Conservation (phyloP, 2,888 invertebrate species). For the Nycteola revayana region DNA sequence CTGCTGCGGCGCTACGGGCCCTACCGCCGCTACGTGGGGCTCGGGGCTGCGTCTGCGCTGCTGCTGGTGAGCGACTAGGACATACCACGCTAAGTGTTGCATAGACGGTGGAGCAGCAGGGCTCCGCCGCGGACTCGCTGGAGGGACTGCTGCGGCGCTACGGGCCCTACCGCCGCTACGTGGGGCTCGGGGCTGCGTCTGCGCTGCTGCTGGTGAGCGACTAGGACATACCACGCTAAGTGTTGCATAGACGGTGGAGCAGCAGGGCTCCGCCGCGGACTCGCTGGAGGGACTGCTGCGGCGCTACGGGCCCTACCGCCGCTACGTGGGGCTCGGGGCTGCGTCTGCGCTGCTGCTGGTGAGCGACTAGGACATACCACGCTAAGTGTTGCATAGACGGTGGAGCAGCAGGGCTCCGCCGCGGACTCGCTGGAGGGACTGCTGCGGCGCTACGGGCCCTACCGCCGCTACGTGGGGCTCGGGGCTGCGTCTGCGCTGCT, state of each 20-base stretch:
- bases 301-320: constrained; percentile 81
- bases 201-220: constrained; percentile 83
- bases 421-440: constrained; percentile 33
- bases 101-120: constrained; percentile 44
- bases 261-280: constrained; percentile 40
- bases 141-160: constrained; percentile 45
- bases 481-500: constrained; percentile 86
- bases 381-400: no score
- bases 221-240: no score
- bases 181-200: constrained; percentile 86
- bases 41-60: constrained; percentile 86
- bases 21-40: constrained; percentile 87
- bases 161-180: constrained; percentile 84
- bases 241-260: constrained; percentile 41
- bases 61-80: constrained; percentile 82
- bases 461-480: constrained; percentile 87
- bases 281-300: constrained; percentile 25
- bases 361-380: no score
- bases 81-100: no score
- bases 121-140: constrained; percentile 37
- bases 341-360: constrained; percentile 86
- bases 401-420: constrained; percentile 39
- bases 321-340: constrained; percentile 87
- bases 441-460: constrained; percentile 67
- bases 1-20: constrained; percentile 61